Conservation (phyloP, 2,888 invertebrate species). For the Cancer borealis region DNA sequence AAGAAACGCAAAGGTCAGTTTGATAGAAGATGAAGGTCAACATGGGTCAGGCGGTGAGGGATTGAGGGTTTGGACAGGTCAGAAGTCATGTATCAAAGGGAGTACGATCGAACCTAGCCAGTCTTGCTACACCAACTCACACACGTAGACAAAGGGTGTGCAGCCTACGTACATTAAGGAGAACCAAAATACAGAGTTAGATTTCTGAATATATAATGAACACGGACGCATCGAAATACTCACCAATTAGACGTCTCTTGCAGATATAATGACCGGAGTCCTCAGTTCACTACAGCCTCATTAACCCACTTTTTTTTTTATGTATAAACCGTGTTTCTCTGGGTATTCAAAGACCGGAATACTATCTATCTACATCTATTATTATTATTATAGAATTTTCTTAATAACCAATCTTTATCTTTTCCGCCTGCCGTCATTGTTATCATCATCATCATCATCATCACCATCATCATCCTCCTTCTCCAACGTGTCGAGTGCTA, state of each 20-base stretch:
- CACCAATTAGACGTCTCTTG: not conserved
- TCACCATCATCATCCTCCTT: too few species aligned
- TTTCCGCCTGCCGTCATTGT: not conserved
- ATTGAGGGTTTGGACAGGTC: not conserved
- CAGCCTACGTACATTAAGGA: not conserved
- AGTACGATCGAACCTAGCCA: too few species aligned
- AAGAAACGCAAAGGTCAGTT: not conserved
- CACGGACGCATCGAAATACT: not conserved
- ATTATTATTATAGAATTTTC: too few species aligned
- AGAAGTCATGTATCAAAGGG: not conserved
- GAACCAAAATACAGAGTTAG: not conserved
- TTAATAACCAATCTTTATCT: not conserved
- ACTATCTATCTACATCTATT: not conserved
- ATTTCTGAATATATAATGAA: conserved; percentile 39
- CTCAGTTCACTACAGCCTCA: not conserved
- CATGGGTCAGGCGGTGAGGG: not conserved
- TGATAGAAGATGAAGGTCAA: not conserved
- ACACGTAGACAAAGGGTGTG: not conserved
- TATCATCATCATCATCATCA: not conserved
- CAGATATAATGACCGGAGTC: not conserved
- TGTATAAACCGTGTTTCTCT: not conserved
- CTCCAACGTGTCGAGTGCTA: too few species aligned
- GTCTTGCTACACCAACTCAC: not conserved
- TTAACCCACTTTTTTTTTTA: not conserved
- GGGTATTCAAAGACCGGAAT: not conserved